These are phyloP conservation scores for Onthophagus sagittarius DNA, from an alignment of 2,888 invertebrate genomes.

Conservation along the genomic window DNA sequence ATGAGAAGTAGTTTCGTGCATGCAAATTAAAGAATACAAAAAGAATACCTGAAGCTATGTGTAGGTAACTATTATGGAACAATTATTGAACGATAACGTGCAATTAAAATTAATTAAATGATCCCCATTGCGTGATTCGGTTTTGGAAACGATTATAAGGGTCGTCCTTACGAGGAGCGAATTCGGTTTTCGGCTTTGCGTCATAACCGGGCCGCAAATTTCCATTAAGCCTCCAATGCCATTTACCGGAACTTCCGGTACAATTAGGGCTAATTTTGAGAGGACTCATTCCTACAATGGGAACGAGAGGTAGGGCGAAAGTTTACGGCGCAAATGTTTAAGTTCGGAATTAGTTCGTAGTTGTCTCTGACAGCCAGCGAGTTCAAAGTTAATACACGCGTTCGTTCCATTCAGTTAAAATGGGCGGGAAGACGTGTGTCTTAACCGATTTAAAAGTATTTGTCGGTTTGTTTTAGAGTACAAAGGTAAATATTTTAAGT, in stretches of 20 bases:
- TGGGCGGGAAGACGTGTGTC: background rate
- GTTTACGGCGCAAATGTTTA: background rate
- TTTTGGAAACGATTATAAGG: no score
- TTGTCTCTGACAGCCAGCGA: background rate
- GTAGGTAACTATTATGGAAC: no score
- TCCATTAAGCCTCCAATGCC: background rate
- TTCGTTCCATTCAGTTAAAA: background rate
- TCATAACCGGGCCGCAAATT: background rate
- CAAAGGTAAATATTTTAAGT: no score
- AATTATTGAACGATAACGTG: no score
- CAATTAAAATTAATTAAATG: no score
- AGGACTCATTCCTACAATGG: background rate
- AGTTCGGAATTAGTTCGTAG: background rate
- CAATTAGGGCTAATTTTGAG: background rate
- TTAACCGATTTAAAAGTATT: background rate
- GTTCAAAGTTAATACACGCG: background rate
- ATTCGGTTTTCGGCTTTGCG: background rate
- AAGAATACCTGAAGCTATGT: no score
- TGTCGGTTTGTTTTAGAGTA: background rate
- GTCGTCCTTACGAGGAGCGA: background rate
- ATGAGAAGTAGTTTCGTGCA: background rate
- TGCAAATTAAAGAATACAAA: background rate
- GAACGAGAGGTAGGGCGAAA: background rate
- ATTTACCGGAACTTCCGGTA: background rate
- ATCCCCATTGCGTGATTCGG: no score